phyloP scores from a whole-genome alignment of 2,888 invertebrate species.

The Anthrax anthrax region DNA sequence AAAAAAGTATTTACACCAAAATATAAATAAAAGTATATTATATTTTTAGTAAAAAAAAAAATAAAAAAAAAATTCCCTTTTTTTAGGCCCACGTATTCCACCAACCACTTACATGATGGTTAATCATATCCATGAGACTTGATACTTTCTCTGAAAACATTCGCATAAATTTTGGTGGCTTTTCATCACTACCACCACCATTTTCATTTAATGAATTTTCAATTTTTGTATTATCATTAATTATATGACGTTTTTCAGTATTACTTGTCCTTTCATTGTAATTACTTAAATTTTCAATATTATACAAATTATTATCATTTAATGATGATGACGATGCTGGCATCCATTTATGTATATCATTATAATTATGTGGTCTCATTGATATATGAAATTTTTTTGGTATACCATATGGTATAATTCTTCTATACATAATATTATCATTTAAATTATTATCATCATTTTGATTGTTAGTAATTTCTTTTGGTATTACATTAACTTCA shows the following conservation, averaged over 20 bases:
- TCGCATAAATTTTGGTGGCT: constrained; percentile 17
- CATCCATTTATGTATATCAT: not conserved
- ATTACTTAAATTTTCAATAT: not conserved
- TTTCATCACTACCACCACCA: not conserved
- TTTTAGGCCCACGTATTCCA: constrained; percentile 18
- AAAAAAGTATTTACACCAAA: too few species aligned
- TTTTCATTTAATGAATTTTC: not conserved
- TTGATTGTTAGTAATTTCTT: not conserved
- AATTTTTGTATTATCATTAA: not conserved
- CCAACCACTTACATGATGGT: constrained; percentile 26
- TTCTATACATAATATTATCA: not conserved
- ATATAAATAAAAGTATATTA: too few species aligned
- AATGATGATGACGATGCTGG: too few species aligned
- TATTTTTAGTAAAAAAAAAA: too few species aligned
- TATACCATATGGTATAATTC: not conserved
- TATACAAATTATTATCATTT: not conserved
- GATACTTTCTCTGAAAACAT: constrained; percentile 21
- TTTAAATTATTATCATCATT: too few species aligned
- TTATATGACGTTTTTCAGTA: not conserved
- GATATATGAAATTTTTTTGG: not conserved
- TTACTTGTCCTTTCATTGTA: not conserved
- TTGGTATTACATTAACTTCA: constrained; percentile 1
- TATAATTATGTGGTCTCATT: not conserved
- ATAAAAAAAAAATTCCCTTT: too few species aligned
- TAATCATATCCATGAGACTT: constrained; percentile 22